Percentiles rank a stretch among this genome's conserved stretches.
Evolutionary conservation across 2,888 invertebrate species (phyloP).

Genomic region (Dasysyrphus tricinctus): DNA sequence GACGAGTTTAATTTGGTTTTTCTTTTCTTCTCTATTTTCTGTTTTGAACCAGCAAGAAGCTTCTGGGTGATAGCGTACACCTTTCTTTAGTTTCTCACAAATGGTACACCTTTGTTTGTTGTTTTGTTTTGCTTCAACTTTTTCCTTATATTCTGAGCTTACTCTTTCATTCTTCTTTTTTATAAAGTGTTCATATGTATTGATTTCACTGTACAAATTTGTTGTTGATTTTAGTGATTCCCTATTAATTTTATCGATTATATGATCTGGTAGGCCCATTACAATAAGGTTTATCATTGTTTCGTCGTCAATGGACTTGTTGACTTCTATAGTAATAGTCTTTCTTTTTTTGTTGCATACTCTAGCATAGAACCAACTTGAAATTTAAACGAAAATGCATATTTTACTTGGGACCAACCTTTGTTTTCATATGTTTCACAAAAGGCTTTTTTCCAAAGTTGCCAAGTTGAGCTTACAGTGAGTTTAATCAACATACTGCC

Average conservation of each 20-base stretch:
- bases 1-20: neutral
- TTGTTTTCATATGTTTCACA: constrained; percentile 1
- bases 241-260: neutral
- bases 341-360: constrained; percentile 73
- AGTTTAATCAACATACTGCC: too few species aligned
- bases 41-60: constrained; percentile 30
- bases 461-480: constrained; percentile 63
- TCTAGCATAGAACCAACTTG: constrained; percentile 76
- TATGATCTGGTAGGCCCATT: constrained; percentile 69
- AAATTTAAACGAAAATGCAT: constrained; percentile 77
- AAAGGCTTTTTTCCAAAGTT: constrained; percentile 59
- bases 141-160: too few species aligned
- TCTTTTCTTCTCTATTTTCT: neutral
- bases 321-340: constrained; percentile 60
- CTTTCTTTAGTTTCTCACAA: neutral
- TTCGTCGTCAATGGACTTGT: constrained; percentile 58
- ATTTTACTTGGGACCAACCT: constrained; percentile 75
- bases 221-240: too few species aligned
- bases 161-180: too few species aligned
- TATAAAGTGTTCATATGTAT: too few species aligned
- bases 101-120: neutral
- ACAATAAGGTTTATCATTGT: constrained; percentile 78
- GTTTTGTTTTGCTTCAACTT: too few species aligned
- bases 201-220: too few species aligned
- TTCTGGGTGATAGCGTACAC: constrained; percentile 14